A percentile compares a stretch with the other conserved stretches of the same genome.
Conservation (phyloP, 1,140 invertebrate genomes). For the Aphelinus atriplicis region DNA sequence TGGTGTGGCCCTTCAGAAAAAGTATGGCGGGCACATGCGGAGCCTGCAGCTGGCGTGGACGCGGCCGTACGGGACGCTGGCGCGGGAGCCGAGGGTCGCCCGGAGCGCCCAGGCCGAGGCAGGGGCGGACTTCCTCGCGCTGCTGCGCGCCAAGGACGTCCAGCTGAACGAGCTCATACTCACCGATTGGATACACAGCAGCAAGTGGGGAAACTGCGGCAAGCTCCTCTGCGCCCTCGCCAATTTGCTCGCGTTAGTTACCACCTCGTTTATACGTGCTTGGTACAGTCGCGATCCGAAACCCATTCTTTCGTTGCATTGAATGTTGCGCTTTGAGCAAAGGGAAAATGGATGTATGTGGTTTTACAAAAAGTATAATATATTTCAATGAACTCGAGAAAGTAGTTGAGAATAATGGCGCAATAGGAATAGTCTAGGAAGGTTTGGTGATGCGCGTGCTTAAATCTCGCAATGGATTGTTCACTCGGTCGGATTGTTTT, state of each 20-base stretch:
- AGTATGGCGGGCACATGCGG: conserved; percentile 60
- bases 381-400: too few relatives aligned
- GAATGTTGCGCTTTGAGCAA: too few relatives aligned
- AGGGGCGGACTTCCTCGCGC: conserved; percentile 53
- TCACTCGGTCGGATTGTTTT: too few relatives aligned
- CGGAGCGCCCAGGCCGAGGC: conserved; percentile 53
- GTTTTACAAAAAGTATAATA: too few relatives aligned
- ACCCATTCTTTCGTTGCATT: too few relatives aligned
- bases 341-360: too few relatives aligned
- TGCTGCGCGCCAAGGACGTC: conserved; percentile 51
- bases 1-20: conserved; percentile 42
- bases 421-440: too few relatives aligned
- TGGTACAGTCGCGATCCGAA: too few relatives aligned
- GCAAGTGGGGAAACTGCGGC: conserved; percentile 57
- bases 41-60: conserved; percentile 60
- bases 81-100: conserved; percentile 27
- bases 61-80: conserved; percentile 51
- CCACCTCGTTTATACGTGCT: too few relatives aligned
- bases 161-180: conserved; percentile 57
- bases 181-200: conserved; percentile 60
- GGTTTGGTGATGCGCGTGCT: too few relatives aligned
- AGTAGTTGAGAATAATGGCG: too few relatives aligned
- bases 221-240: conserved; percentile 57
- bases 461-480: too few relatives aligned
- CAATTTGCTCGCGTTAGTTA: conserved; percentile 55